phyloP scores from a whole-genome alignment of 2,113 vertebrate genomes.

The Halichoeres trimaculatus region DNA sequence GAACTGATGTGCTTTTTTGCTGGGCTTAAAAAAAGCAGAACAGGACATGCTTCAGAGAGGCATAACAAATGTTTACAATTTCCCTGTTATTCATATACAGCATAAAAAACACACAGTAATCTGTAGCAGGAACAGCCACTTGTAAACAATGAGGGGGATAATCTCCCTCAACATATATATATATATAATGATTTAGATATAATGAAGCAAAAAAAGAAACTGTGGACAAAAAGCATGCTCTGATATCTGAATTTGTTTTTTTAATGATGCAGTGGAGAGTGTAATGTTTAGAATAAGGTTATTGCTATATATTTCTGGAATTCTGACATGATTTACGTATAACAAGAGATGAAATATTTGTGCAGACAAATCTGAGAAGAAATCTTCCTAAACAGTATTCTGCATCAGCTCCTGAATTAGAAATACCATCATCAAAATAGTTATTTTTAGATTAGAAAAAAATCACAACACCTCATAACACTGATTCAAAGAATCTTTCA shows the following conservation, averaged over 20 bases:
- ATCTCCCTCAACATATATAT: constrained; percentile 15
- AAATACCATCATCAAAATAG: constrained; percentile 56
- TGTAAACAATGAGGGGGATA: constrained; percentile 43
- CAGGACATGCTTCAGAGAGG: constrained; percentile 43
- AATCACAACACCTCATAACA: not conserved
- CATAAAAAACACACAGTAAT: constrained; percentile 48
- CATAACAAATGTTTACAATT: constrained; percentile 9
- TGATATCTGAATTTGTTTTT: constrained; percentile 35
- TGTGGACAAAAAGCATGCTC: constrained; percentile 27
- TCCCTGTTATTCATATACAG: constrained; percentile 20
- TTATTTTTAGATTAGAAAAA: constrained; percentile 17
- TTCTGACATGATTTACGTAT: constrained; percentile 17
- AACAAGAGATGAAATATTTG: constrained; percentile 8
- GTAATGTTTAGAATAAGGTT: constrained; percentile 21
- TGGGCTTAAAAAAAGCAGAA: constrained; percentile 34
- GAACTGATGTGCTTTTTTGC: constrained; percentile 44
- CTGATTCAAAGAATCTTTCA: constrained; percentile 13
- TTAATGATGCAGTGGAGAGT: constrained; percentile 1
- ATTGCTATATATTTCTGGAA: constrained; percentile 31
- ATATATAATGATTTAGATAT: constrained; percentile 15
- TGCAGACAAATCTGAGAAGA: constrained; percentile 2
- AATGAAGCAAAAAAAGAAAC: not conserved
- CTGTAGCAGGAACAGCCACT: constrained; percentile 33
- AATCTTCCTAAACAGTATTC: not conserved
- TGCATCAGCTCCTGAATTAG: constrained; percentile 17